phyloP scores from a whole-genome alignment of 1,140 invertebrate species.

The Laodelphax striatellus region DNA sequence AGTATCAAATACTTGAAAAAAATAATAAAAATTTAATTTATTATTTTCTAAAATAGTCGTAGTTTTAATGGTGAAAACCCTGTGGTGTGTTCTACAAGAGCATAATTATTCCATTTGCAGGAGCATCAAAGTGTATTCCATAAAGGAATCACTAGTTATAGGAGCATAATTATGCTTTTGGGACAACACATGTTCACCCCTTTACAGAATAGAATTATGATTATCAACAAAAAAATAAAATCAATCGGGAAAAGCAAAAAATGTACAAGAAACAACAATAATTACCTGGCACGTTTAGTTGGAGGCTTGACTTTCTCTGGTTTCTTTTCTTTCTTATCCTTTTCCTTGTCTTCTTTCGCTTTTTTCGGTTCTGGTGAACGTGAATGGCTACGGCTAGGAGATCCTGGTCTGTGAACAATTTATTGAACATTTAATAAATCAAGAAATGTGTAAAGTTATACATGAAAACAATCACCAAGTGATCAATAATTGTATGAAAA shows the following conservation, averaged over 20 bases:
- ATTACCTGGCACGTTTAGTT: conserved; percentile 38
- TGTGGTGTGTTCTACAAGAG: no score
- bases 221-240: not conserved
- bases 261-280: not conserved
- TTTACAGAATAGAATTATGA: no score
- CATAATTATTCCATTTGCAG: no score
- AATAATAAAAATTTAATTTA: no score
- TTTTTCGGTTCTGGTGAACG: conserved; percentile 37
- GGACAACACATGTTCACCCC: no score
- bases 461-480: not conserved
- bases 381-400: conserved; percentile 36
- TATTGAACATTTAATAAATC: not conserved
- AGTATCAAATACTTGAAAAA: no score
- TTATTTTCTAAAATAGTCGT: no score
- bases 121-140: no score
- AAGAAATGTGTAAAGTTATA: conserved; percentile 5
- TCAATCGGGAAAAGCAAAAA: not conserved
- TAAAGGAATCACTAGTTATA: no score
- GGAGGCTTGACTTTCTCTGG: conserved; percentile 42
- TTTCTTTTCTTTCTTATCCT: conserved; percentile 30
- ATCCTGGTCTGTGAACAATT: conserved; percentile 21
- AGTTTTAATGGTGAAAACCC: no score
- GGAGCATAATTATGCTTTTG: no score
- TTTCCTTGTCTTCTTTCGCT: conserved; percentile 38
- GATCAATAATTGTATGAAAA: no score